Conservation (phyloP, 2,888 invertebrate genomes). For the Orchesellides sinensis region DNA sequence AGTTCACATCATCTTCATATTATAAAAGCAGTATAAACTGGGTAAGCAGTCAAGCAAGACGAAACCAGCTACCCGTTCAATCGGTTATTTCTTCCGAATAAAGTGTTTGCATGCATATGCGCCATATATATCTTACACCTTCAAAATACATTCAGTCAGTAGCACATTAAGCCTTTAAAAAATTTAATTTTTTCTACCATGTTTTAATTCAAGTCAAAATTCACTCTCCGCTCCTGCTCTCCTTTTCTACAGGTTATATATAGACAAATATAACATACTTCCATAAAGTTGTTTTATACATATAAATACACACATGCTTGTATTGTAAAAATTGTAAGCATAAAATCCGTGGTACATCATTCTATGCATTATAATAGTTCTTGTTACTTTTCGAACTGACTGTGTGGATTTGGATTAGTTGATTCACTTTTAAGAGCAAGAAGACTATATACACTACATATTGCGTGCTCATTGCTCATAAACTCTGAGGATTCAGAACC, state of each 20-base stretch:
- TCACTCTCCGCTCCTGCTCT: conserved; percentile 1
- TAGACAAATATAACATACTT: too few relatives aligned
- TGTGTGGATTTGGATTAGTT: conserved; percentile 16
- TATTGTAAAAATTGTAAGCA: neutral
- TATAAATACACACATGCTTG: neutral
- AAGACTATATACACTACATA: neutral
- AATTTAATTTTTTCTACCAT: neutral
- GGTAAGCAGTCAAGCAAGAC: neutral
- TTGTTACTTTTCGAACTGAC: neutral
- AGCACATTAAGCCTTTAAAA: neutral
- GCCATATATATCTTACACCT: neutral
- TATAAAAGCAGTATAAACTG: too few relatives aligned
- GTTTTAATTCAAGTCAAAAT: neutral
- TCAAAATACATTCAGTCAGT: too few relatives aligned
- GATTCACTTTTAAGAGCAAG: conserved; percentile 8
- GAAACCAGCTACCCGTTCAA: conserved; percentile 19
- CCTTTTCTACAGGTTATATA: neutral
- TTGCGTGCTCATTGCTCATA: conserved; percentile 4
- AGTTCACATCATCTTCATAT: too few relatives aligned
- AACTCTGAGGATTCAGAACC: neutral
- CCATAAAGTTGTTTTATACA: neutral
- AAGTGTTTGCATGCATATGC: too few relatives aligned
- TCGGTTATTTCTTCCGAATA: neutral
- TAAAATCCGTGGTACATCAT: neutral
- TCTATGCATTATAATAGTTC: neutral